These are phyloP conservation scores for Thereva unica DNA, from an alignment of 2,888 invertebrate genomes.

Conservation along the genomic window DNA sequence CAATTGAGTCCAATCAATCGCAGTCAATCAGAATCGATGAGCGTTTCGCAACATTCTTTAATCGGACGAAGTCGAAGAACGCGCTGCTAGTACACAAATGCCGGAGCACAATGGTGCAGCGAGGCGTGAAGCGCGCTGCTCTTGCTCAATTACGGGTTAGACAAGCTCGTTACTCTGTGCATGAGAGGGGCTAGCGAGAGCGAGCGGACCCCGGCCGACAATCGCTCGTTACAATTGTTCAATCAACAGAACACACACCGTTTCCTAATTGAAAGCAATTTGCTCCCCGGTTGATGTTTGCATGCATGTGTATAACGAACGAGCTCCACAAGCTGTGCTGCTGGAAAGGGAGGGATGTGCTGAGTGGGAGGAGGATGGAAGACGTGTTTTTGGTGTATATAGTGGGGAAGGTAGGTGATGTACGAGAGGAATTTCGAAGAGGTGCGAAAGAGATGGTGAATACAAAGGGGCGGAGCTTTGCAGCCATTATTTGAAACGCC, in stretches of 20 bases:
- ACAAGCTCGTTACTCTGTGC: constrained; percentile 13
- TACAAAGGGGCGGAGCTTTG: not conserved
- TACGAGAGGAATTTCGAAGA: too few species aligned
- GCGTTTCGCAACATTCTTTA: too few species aligned
- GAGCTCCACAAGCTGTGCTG: not conserved
- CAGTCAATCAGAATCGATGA: too few species aligned
- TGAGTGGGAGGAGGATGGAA: not conserved
- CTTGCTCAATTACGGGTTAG: constrained; percentile 30
- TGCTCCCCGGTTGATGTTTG: constrained; percentile 10
- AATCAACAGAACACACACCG: constrained; percentile 30
- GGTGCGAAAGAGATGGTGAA: not conserved
- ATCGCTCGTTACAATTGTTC: constrained; percentile 23
- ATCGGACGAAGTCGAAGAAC: too few species aligned
- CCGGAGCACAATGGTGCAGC: not conserved
- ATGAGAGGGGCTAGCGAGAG: not conserved
- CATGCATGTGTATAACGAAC: not conserved
- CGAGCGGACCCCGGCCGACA: too few species aligned
- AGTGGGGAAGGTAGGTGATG: not conserved
- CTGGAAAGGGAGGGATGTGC: not conserved
- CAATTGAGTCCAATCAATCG: too few species aligned
- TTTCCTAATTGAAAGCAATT: constrained; percentile 34
- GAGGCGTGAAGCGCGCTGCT: constrained; percentile 7
- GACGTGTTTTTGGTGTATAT: too few species aligned
- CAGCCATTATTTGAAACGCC: constrained; percentile 17
- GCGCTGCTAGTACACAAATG: constrained; percentile 13